Evolutionary conservation across 2,888 invertebrate genomes (phyloP).

Genomic region (Lasioglossum figueresi): DNA sequence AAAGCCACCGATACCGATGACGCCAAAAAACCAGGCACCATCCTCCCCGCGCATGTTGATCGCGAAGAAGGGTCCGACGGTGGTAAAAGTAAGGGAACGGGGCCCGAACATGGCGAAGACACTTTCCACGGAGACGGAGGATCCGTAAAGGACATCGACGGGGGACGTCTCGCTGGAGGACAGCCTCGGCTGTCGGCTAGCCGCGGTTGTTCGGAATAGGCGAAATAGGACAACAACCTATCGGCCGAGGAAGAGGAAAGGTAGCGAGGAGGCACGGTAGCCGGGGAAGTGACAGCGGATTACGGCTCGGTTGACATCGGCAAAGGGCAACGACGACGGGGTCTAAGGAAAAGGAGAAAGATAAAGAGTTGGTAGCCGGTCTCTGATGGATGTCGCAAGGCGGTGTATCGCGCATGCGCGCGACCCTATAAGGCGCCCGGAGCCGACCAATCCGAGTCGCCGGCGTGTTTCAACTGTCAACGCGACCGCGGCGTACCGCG

Average conservation of each 20-base stretch:
- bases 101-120: constrained; percentile 46
- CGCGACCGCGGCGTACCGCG: constrained; percentile 74
- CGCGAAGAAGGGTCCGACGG: neutral
- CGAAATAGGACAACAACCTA: constrained; percentile 58
- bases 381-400: constrained; percentile 82
- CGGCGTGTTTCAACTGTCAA: constrained; percentile 83
- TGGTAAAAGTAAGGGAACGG: constrained; percentile 40
- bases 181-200: constrained; percentile 4
- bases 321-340: constrained; percentile 47
- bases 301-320: constrained; percentile 63
- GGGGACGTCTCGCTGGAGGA: constrained; percentile 30
- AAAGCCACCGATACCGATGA: neutral
- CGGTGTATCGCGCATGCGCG: constrained; percentile 79
- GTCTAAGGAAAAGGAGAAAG: constrained; percentile 57
- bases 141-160: constrained; percentile 54
- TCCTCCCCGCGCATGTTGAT: neutral
- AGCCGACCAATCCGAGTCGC: constrained; percentile 79
- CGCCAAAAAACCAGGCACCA: neutral
- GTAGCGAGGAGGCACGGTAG: constrained; percentile 31
- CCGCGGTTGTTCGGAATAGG: constrained; percentile 46
- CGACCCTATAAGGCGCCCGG: constrained; percentile 82
- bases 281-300: constrained; percentile 60
- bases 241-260: constrained; percentile 62
- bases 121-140: constrained; percentile 51
- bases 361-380: constrained; percentile 67